These are phyloP conservation scores for Sphenopsis melanotis DNA, from an alignment of 2,797 vertebrate species.

Conservation along the genomic window DNA sequence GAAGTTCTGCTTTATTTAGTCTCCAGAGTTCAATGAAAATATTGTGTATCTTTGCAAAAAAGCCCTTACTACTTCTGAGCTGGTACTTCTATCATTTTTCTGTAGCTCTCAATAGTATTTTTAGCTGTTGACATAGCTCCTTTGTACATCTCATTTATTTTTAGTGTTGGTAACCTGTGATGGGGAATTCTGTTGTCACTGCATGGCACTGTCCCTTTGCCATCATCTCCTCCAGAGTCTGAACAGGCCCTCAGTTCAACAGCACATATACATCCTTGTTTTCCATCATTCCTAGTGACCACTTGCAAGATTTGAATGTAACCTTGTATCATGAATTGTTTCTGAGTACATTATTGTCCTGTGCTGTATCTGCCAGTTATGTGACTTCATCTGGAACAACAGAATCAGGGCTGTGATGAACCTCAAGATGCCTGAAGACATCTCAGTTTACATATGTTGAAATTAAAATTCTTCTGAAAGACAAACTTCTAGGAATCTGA, in stretches of 20 bases:
- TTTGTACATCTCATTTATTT: neutral
- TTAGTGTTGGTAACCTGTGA: neutral
- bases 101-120: neutral
- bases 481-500: neutral
- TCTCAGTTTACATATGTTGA: neutral
- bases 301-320: neutral
- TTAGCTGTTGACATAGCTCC: neutral
- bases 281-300: neutral
- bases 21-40: neutral
- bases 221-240: neutral
- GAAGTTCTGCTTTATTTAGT: neutral
- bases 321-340: neutral
- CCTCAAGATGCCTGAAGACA: neutral
- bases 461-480: neutral
- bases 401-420: neutral
- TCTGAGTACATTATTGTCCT: neutral
- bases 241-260: neutral
- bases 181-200: neutral
- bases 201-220: fast-evolving
- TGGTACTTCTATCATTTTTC: neutral
- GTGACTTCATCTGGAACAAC: neutral
- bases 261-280: neutral
- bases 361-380: neutral
- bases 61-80: neutral
- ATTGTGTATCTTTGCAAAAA: neutral